Conservation (phyloP, 2,797 vertebrate genomes). For the Presbytis comata region DNA sequence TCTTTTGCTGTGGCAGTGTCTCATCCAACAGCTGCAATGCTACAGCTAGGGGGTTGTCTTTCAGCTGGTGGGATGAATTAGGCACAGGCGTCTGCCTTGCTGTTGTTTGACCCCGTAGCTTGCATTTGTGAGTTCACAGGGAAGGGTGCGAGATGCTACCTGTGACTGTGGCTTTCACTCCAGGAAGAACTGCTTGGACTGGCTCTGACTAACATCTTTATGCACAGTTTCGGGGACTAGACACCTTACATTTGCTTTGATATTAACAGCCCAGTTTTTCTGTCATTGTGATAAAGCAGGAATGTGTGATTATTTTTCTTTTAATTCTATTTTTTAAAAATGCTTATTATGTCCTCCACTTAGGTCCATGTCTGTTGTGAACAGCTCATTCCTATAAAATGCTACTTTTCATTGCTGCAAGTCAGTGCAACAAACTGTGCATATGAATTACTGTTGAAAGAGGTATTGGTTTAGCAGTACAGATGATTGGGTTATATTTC, state of each 20-base stretch:
- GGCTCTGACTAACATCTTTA: background rate
- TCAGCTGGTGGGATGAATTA: background rate
- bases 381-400: background rate
- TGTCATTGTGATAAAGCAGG: background rate
- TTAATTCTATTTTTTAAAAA: background rate
- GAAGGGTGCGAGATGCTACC: background rate
- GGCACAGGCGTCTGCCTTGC: background rate
- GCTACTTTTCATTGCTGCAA: background rate
- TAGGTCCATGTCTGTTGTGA: background rate
- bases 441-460: background rate
- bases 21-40: background rate
- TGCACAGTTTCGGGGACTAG: background rate
- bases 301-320: conserved; percentile 10
- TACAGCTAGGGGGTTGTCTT: background rate
- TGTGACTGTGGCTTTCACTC: background rate
- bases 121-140: background rate
- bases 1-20: background rate
- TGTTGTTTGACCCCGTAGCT: background rate
- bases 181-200: background rate
- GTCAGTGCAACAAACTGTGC: background rate
- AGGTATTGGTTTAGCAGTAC: background rate
- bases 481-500: background rate
- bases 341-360: background rate
- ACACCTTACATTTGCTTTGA: background rate
- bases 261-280: background rate